phyloP scores from a whole-genome alignment of 2,797 vertebrate species.

The Acanthornis magna region DNA sequence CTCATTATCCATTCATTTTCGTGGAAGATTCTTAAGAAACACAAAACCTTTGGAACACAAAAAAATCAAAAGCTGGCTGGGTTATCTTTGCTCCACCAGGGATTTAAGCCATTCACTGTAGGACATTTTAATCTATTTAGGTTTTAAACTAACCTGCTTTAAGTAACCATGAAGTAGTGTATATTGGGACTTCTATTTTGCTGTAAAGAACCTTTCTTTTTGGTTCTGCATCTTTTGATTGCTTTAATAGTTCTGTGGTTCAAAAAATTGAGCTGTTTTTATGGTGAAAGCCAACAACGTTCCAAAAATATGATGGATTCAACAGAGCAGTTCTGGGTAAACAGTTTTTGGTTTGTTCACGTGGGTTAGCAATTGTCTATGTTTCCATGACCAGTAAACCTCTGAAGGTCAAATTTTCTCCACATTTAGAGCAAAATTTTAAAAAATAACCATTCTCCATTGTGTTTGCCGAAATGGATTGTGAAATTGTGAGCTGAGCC shows the following conservation, averaged over 20 bases:
- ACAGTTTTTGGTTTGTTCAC: not conserved
- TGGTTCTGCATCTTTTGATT: not conserved
- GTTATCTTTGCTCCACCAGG: not conserved
- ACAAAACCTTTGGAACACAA: not conserved
- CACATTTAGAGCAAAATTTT: not conserved
- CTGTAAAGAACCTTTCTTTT: not conserved
- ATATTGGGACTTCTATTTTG: not conserved
- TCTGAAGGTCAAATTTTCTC: not conserved
- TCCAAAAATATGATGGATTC: not conserved
- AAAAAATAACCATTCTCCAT: not conserved
- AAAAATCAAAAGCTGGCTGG: not conserved
- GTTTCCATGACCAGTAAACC: not conserved
- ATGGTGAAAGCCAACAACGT: accelerated
- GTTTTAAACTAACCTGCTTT: not conserved
- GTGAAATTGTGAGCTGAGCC: not conserved
- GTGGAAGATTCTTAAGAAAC: not conserved
- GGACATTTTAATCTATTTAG: not conserved
- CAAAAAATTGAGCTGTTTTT: not conserved
- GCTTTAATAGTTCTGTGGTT: not conserved
- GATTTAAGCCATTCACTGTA: not conserved
- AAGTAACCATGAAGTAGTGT: not conserved
- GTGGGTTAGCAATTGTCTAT: not conserved
- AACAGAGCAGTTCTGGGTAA: not conserved
- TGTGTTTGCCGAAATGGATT: not conserved
- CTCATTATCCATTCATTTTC: not conserved